These are phyloP conservation scores for Bombus confusus DNA, from an alignment of 1,140 invertebrate genomes.

Conservation along the genomic window DNA sequence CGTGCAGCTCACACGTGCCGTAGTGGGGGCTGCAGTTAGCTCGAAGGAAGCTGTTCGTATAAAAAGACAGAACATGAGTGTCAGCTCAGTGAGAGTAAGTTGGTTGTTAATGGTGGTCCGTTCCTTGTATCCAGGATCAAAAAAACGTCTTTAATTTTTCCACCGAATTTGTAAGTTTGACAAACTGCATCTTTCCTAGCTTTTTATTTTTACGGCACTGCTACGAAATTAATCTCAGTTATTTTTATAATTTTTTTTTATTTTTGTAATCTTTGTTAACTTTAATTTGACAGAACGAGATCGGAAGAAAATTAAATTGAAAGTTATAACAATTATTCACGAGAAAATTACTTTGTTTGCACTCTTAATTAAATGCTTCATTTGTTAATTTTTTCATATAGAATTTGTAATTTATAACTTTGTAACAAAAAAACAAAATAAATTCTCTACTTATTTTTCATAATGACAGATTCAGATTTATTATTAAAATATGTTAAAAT, in stretches of 20 bases:
- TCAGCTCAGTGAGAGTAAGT: constrained; percentile 50
- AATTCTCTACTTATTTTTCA: too few species aligned
- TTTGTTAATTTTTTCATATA: not conserved
- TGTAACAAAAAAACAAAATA: too few species aligned
- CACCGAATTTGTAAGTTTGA: not conserved
- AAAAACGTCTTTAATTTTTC: not conserved
- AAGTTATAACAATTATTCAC: not conserved
- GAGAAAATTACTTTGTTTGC: not conserved
- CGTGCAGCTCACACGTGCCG: not conserved
- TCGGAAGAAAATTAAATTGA: not conserved
- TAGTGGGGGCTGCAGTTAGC: constrained; percentile 63
- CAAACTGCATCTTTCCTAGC: not conserved
- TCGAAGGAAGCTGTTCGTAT: constrained; percentile 64
- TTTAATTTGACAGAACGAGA: not conserved
- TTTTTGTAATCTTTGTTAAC: not conserved
- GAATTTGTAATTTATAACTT: too few species aligned
- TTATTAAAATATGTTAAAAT: too few species aligned
- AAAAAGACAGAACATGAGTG: constrained; percentile 52
- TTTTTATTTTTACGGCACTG: not conserved
- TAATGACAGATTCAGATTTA: too few species aligned
- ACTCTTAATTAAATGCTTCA: not conserved
- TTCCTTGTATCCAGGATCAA: not conserved
- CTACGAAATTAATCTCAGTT: not conserved
- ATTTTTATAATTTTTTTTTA: not conserved
- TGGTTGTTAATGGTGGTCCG: constrained; percentile 33